Base-by-base conservation (phyloP, 2,888 invertebrate species). In the Lycophotia porphyrea region DNA sequence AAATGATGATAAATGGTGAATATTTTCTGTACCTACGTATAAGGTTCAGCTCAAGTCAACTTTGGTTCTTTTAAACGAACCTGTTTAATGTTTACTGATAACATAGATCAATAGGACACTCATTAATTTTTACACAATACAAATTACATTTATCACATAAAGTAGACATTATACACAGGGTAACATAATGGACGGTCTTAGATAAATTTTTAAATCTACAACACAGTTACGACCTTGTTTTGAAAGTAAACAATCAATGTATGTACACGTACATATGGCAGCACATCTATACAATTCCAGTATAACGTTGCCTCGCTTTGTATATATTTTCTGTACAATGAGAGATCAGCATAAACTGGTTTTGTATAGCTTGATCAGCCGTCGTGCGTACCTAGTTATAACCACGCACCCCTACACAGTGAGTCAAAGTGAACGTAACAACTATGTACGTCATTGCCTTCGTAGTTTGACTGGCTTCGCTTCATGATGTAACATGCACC, bases 361-460 rank as follows among this genome's bases (percentile, higher is more conserved):
- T n/a, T n/a, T n/a, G n/a, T n/a, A n/a, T n/a, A n/a, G n/a, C n/a
- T n/a, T n/a, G n/a, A n/a, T n/a, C n/a, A n/a, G n/a, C n/a, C n/a
- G n/a, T n/a, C n/a, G n/a, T n/a, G n/a, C n/a, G n/a, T 39, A 63
- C 44, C 44, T 68, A 47, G 69, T 27, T 39, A 18, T 5, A n/a
- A 44, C 27, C 34, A 9, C 18, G 15, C 24, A 21, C 15, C 34
- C 18, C 11, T 21, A 66, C 52, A 39, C 2, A 55, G 49, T 52
- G 18, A 70, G 39, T 34, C 36, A 65, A 65, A 68, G 78, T 60
- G 66, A 71, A 71, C 76, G 82, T 67, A 63, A 52, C 21, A n/a
- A 34, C 49, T 76, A 78, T 84, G 71, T 68, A 78, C 80, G 71
- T 68, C 80, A 78, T 27, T 47, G 34, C 21, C 34, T 58, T 42